Evolutionary conservation across 2,888 invertebrate genomes (phyloP).

Genomic region (Ophioninae sp.): DNA sequence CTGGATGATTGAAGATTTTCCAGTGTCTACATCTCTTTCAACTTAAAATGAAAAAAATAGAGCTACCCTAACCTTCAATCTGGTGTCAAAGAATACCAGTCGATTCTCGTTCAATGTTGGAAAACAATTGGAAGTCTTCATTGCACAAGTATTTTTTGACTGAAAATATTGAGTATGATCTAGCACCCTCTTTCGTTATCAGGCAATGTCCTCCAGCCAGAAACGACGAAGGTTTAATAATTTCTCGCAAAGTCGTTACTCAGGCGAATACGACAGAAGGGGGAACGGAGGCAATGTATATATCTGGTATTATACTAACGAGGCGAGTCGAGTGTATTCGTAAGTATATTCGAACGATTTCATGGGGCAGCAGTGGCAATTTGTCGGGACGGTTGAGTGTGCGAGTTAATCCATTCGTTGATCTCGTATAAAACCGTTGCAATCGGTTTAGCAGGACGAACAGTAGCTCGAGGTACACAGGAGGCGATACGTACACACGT

Average conservation of each 20-base stretch:
- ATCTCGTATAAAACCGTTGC: slow-evolving; percentile 60
- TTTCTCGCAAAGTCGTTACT: background rate
- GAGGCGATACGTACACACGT: slow-evolving; percentile 19
- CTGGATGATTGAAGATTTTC: too few relatives aligned
- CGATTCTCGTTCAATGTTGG: too few relatives aligned
- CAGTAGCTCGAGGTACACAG: slow-evolving; percentile 41
- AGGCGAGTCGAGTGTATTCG: slow-evolving; percentile 42
- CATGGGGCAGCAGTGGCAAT: slow-evolving; percentile 60
- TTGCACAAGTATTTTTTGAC: too few relatives aligned
- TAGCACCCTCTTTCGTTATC: background rate
- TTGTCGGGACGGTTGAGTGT: slow-evolving; percentile 60
- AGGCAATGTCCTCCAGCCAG: background rate
- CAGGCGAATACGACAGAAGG: slow-evolving; percentile 3
- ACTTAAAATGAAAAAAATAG: too few relatives aligned
- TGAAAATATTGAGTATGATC: too few relatives aligned
- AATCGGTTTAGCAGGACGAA: slow-evolving; percentile 58
- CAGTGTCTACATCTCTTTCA: too few relatives aligned
- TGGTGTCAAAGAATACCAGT: too few relatives aligned
- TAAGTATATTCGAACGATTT: slow-evolving; percentile 57
- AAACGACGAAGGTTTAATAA: background rate
- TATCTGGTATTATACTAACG: slow-evolving; percentile 49
- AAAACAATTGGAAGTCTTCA: too few relatives aligned
- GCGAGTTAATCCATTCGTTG: slow-evolving; percentile 63
- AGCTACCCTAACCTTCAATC: too few relatives aligned
- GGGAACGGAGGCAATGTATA: slow-evolving; percentile 18